Evolutionary conservation across 2,113 vertebrate species (phyloP), one percentile per base, ranked within the genome.

Genomic region (Archocentrus centrarchus): DNA sequence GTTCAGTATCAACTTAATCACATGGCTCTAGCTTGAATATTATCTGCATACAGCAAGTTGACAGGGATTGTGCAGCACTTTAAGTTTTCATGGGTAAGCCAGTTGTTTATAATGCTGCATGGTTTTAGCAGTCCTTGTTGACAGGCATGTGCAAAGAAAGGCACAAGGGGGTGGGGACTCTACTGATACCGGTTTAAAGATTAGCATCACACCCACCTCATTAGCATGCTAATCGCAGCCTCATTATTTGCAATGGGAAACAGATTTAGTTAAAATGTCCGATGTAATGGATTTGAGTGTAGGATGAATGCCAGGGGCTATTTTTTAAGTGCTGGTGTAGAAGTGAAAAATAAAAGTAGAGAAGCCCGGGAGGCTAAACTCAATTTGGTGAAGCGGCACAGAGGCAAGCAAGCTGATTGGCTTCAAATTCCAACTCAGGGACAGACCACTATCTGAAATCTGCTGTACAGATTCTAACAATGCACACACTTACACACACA

Each of bases 191-290:
- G 39, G 82, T 79, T 83, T 81, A 82, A 83, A 87, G 82, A 91
- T 88, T 80, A 88, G 81, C 64, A 87, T 87, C 5, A 50, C 86
- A 70, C 80, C 79, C 85, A 83, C 68, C 77, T 84, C 75, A 82
- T 92, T 88, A 91, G 81, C 81, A 87, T 85, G 83, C 80, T 85
- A 88, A 91, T 91, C 82, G 77, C 55, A 2, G 81, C 63, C 84
- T 92, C 27, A 44, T 75, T 91, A 90, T 91, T 91, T 91, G 81
- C 79, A 83, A 80, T 59, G 70, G 75, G 68, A 91, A 93, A 87
- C 85, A 20, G 76, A 86, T 92, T 91, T 89, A 84, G 91, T 89
- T 83, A 85, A 90, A 91, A 91, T 47, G 39, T 87, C 83, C 88
- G 73, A 89, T 83, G 63, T 88, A 80, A 80, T 79, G 76, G 73